Conservation (phyloP, 2,888 invertebrate species). For the Lasioglossum villosulum region DNA sequence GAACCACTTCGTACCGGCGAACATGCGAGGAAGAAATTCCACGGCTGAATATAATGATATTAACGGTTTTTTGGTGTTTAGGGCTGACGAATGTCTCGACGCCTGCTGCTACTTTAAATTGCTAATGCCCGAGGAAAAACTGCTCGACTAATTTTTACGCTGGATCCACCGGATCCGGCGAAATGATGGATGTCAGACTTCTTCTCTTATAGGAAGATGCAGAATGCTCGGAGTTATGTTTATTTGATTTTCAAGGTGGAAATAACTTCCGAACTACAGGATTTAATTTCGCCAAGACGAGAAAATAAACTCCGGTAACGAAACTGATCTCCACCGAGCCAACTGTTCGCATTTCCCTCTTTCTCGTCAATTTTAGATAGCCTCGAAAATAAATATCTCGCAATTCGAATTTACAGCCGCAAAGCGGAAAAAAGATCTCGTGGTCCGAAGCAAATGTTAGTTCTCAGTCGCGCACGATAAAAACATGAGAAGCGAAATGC, state of each 20-base stretch:
- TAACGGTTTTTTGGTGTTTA: background rate
- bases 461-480: background rate
- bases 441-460: background rate
- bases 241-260: background rate
- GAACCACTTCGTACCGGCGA: background rate
- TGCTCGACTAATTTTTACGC: background rate
- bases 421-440: background rate
- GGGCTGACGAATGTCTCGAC: background rate
- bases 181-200: background rate
- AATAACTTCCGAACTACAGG: background rate
- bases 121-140: background rate
- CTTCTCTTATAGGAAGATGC: background rate
- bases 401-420: background rate
- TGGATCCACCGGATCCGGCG: background rate
- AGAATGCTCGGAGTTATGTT: background rate
- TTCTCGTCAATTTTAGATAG: background rate
- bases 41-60: slow-evolving; percentile 5
- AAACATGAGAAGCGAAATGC: background rate
- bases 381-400: background rate
- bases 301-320: background rate
- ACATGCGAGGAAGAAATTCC: background rate
- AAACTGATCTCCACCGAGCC: background rate
- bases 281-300: background rate
- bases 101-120: background rate
- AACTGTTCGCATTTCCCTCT: background rate